These are phyloP conservation scores for Microplitis manilae DNA, from an alignment of 2,888 invertebrate species.

Conservation along the genomic window DNA sequence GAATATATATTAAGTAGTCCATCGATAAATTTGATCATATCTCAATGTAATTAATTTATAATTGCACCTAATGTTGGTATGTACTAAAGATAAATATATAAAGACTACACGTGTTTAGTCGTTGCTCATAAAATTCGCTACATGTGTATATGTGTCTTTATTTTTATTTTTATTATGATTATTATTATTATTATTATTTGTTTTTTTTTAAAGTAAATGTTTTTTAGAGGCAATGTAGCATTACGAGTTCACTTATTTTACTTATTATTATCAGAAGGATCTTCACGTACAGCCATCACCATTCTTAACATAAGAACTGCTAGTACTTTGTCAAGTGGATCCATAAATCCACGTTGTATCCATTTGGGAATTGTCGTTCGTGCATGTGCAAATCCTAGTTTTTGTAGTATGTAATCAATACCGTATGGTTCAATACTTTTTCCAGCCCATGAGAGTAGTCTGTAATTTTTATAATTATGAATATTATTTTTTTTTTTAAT, in stretches of 20 bases:
- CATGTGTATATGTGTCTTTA: conserved; percentile 4
- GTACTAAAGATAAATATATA: background rate
- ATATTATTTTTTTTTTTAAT: background rate
- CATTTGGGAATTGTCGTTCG: conserved; percentile 99
- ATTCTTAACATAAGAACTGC: conserved; percentile 84
- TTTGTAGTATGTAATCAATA: conserved; percentile 97
- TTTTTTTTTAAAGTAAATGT: background rate
- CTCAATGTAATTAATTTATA: background rate
- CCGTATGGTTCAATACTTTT: conserved; percentile 98
- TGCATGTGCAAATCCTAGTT: conserved; percentile 97
- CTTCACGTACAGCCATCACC: conserved; percentile 73
- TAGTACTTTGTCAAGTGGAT: conserved; percentile 94
- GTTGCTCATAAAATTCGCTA: conserved; percentile 30
- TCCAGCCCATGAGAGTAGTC: conserved; percentile 89
- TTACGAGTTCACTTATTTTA: conserved; percentile 57
- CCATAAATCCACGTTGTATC: conserved; percentile 98
- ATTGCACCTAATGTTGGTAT: background rate
- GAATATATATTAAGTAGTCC: background rate
- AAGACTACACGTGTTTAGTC: conserved; percentile 14
- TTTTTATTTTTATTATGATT: conserved; percentile 3
- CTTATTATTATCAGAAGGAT: conserved; percentile 48
- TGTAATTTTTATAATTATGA: conserved; percentile 58
- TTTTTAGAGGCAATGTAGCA: conserved; percentile 17
- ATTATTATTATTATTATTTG: no score
- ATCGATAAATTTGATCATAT: background rate